Evolutionary conservation across 2,113 vertebrate species (phyloP).

Genomic region (Zosterops pallidus): DNA sequence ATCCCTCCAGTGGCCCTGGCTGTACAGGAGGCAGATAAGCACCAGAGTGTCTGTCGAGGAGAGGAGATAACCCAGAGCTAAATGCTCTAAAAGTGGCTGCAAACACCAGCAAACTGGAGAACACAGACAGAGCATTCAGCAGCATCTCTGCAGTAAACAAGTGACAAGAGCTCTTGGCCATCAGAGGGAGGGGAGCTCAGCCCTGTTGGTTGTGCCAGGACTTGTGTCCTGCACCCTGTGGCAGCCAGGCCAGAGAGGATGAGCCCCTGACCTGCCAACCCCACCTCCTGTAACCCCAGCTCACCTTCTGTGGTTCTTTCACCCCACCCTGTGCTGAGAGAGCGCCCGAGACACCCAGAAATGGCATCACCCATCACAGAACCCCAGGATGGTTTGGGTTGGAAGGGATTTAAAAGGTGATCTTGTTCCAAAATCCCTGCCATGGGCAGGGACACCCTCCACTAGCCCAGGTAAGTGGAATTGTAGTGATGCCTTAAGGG

Average conservation of each 20-base stretch:
- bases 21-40: neutral
- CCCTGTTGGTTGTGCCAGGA: neutral
- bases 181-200: neutral
- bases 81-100: neutral
- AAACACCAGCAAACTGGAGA: neutral
- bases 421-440: neutral
- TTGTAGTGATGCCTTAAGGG: neutral
- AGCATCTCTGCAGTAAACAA: neutral
- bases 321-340: rapidly evolving
- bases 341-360: neutral
- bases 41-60: neutral
- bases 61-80: neutral
- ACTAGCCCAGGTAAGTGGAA: neutral
- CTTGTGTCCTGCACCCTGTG: neutral
- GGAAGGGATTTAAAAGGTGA: neutral
- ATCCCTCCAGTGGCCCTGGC: neutral
- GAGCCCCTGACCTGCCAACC: neutral
- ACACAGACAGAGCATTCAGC: neutral
- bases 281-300: neutral
- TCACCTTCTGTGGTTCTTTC: neutral
- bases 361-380: neutral
- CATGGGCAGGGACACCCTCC: neutral
- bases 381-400: neutral
- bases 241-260: neutral
- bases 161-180: rapidly evolving